Evolutionary conservation across 2,113 vertebrate species (phyloP).

Genomic region (Paraplagusia blochii): DNA sequence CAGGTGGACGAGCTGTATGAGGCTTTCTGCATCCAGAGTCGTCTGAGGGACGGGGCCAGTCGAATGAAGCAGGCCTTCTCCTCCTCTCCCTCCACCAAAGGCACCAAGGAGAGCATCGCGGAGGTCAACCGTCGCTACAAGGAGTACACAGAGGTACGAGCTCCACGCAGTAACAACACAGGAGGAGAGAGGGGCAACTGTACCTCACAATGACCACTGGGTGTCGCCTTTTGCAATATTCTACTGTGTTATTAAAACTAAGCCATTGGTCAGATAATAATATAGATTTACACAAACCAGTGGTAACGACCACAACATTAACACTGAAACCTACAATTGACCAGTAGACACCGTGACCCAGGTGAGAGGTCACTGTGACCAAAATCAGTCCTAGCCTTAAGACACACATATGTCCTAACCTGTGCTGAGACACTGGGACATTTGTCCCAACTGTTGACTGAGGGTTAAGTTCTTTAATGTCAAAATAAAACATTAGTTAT

Average conservation of each 20-base stretch:
- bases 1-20: slow-evolving; percentile 98
- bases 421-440: background rate
- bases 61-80: slow-evolving; percentile 98
- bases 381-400: too few species aligned
- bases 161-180: background rate
- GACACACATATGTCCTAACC: slow-evolving; percentile 9
- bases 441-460: background rate
- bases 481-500: slow-evolving; percentile 36
- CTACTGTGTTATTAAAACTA: too few species aligned
- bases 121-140: slow-evolving; percentile 92
- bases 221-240: too few species aligned
- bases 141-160: slow-evolving; percentile 91
- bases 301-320: too few species aligned
- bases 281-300: too few species aligned
- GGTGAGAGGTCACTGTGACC: too few species aligned
- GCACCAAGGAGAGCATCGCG: slow-evolving; percentile 88
- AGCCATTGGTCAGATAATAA: too few species aligned
- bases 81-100: slow-evolving; percentile 89
- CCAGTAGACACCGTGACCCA: too few species aligned
- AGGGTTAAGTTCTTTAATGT: slow-evolving; percentile 12
- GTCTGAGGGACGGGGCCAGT: slow-evolving; percentile 91
- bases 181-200: too few species aligned
- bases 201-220: too few species aligned
- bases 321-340: too few species aligned
- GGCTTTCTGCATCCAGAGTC: slow-evolving; percentile 94